These are phyloP conservation scores for Chaitophorus viminalis DNA, from an alignment of 2,888 invertebrate genomes.

Conservation along the genomic window DNA sequence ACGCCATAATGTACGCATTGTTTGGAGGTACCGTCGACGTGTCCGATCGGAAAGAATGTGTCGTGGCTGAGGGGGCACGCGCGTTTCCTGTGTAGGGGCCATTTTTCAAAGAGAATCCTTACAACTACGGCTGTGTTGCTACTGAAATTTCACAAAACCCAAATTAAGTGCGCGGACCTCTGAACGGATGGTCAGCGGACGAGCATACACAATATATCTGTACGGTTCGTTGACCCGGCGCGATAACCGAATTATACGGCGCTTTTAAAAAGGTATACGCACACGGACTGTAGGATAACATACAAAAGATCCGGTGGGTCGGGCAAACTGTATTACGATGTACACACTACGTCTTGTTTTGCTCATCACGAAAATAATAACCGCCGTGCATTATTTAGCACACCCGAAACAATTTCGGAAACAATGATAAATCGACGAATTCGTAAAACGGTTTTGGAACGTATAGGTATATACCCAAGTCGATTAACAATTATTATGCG, in stretches of 20 bases:
- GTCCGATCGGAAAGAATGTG: constrained; percentile 30
- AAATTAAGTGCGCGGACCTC: neutral
- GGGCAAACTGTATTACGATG: too few relatives aligned
- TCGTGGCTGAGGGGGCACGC: constrained; percentile 27
- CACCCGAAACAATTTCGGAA: too few relatives aligned
- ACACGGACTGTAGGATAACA: neutral
- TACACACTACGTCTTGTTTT: neutral
- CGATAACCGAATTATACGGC: neutral
- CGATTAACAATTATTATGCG: too few relatives aligned
- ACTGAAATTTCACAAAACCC: constrained; percentile 32
- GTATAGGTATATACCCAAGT: too few relatives aligned
- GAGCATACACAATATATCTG: neutral
- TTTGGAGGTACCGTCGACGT: constrained; percentile 26
- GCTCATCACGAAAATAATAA: neutral
- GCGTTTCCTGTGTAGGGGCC: constrained; percentile 36
- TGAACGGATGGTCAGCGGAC: neutral
- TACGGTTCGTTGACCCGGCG: neutral
- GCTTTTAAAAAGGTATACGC: neutral
- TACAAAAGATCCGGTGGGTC: neutral
- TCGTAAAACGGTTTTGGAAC: too few relatives aligned
- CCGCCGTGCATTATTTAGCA: too few relatives aligned
- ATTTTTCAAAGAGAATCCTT: constrained; percentile 55
- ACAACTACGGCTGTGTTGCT: neutral
- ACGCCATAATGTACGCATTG: constrained; percentile 18
- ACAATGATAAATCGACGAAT: too few relatives aligned